Conservation (phyloP, 2,113 vertebrate species). For the Lethenteron reissneri region DNA sequence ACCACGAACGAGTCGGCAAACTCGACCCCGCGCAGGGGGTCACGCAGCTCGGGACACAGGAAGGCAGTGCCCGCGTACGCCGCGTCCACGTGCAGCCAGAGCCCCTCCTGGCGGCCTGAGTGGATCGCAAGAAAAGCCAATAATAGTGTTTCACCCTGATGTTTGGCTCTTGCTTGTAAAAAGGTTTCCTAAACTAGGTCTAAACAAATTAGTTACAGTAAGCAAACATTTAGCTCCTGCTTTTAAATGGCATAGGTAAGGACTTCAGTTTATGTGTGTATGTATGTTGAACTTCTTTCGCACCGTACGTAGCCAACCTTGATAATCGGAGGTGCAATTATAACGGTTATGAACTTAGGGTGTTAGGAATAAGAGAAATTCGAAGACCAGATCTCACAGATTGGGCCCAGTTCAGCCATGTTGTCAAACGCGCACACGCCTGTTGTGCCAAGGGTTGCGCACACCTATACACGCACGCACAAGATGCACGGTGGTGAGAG, state of each 20-base stretch:
- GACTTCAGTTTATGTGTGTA: no score
- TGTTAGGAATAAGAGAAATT: background rate
- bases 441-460: conserved; percentile 70
- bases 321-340: no score
- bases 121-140: background rate
- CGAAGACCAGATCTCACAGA: conserved; percentile 40
- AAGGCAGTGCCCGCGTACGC: conserved; percentile 85
- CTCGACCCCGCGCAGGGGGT: conserved; percentile 48
- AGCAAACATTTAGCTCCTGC: no score
- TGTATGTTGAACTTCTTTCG: no score
- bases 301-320: no score
- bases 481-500: no score
- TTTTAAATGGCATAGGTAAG: no score
- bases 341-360: no score
- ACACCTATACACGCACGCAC: conserved; percentile 27
- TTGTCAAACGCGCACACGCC: conserved; percentile 83
- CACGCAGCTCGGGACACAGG: conserved; percentile 62
- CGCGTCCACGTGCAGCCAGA: conserved; percentile 86
- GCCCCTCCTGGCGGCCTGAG: conserved; percentile 42
- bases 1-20: conserved; percentile 70
- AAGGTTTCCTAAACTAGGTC: background rate
- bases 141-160: background rate
- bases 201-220: background rate
- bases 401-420: conserved; percentile 57
- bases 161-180: background rate